A percentile compares a stretch with the other conserved stretches of the same genome.
phyloP scores from a whole-genome alignment of 2,797 vertebrate species.

The Xiphophorus birchmanni region DNA sequence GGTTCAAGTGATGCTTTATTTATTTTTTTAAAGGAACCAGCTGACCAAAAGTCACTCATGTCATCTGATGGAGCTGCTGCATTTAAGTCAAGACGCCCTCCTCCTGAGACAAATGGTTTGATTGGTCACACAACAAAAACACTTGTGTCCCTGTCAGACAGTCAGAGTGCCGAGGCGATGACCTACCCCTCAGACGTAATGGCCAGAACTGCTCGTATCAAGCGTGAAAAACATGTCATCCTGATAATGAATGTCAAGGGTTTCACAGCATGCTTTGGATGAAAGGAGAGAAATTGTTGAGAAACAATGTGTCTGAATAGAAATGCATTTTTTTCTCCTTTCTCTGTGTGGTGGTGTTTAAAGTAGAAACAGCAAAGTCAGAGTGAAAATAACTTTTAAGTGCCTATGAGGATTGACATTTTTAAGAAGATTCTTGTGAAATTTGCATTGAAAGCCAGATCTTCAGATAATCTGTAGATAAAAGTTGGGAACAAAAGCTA shows the following conservation, averaged over 20 bases:
- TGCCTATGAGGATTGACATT: not conserved
- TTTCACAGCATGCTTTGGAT: slow-evolving; percentile 63
- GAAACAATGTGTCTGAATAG: slow-evolving; percentile 62
- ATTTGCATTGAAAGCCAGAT: not conserved
- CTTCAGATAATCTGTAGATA: not conserved
- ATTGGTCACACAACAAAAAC: slow-evolving; percentile 65
- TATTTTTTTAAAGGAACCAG: slow-evolving; percentile 3
- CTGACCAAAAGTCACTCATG: slow-evolving; percentile 19
- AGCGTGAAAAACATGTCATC: slow-evolving; percentile 76
- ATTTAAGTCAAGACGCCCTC: slow-evolving; percentile 25
- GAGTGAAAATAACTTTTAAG: slow-evolving; percentile 4
- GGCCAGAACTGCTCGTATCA: slow-evolving; percentile 65
- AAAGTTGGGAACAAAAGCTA: not conserved
- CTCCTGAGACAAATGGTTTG: slow-evolving; percentile 55
- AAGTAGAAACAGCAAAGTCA: slow-evolving; percentile 44
- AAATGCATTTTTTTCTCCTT: slow-evolving; percentile 4
- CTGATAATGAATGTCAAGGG: slow-evolving; percentile 69
- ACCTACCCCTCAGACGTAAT: slow-evolving; percentile 66
- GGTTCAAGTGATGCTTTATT: not conserved
- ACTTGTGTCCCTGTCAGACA: slow-evolving; percentile 54
- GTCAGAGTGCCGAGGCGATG: slow-evolving; percentile 42
- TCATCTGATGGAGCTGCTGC: slow-evolving; percentile 26
- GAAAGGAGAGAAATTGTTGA: slow-evolving; percentile 65
- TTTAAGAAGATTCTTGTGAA: not conserved
- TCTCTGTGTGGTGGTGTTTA: slow-evolving; percentile 39